phyloP scores from a whole-genome alignment of 2,797 vertebrate genomes.

The Spheniscus humboldti region DNA sequence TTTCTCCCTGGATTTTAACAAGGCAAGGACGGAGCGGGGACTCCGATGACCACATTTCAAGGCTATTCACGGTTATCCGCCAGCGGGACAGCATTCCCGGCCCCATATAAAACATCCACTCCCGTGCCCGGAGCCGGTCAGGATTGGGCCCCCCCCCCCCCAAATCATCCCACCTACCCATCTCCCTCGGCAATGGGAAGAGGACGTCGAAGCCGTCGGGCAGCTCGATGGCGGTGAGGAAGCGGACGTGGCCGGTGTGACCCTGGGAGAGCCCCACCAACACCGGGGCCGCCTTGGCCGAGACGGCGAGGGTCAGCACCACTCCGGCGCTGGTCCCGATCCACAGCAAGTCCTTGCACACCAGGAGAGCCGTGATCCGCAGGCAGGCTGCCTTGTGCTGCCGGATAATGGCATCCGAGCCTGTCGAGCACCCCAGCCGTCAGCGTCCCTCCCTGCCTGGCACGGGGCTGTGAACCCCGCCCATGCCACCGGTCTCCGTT shows the following conservation, averaged over 20 bases:
- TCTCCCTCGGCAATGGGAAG: conserved; percentile 77
- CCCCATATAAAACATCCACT: fast-evolving
- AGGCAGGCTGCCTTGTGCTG: conserved; percentile 98
- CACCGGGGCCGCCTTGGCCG: conserved; percentile 76
- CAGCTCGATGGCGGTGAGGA: conserved; percentile 92
- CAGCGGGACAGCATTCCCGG: fast-evolving
- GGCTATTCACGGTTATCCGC: neutral
- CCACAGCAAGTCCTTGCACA: conserved; percentile 94
- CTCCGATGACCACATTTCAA: fast-evolving
- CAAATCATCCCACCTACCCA: conserved; percentile 64
- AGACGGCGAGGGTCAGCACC: conserved; percentile 86
- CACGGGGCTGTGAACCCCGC: fast-evolving
- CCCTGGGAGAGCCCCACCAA: conserved; percentile 92
- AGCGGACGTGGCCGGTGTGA: conserved; percentile 97
- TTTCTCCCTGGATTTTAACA: neutral
- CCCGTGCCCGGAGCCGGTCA: fast-evolving
- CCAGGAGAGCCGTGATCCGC: conserved; percentile 92
- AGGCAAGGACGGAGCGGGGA: fast-evolving
- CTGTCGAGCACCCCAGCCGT: conserved; percentile 38
- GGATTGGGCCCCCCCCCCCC: fast-evolving
- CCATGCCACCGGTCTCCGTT: fast-evolving
- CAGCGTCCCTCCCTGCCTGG: neutral
- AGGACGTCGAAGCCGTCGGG: conserved; percentile 87
- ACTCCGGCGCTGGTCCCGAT: conserved; percentile 96
- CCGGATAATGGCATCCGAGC: conserved; percentile 95